Base-by-base conservation (phyloP, 2,888 invertebrate species). In the Leptothorax acervorum region DNA sequence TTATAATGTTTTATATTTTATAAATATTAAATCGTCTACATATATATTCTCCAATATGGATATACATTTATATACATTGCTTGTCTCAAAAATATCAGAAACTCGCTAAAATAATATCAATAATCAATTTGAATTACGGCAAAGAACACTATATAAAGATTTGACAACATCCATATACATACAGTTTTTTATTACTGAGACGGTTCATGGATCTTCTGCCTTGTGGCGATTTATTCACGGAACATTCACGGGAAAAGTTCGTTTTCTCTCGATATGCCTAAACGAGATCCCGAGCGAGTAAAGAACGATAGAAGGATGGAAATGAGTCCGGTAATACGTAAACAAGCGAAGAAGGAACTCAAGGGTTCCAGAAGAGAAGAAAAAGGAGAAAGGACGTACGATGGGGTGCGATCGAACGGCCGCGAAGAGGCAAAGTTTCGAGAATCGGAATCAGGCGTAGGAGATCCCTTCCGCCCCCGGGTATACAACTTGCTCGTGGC, bases 261-360 rank as follows among this genome's bases (percentile, higher is more conserved):
- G 76, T 83, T 87, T 82, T 73, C 76, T 85, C 74, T 31, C 31
- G 63, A 73, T 75, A 73, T 76, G 39, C 35, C 78, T 85, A 82
- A 88, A 88, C 85, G 85, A 91, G 92, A 90, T 92, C 90, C 84
- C 85, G 86, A 86, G 82, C 81, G 74, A 86, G 87, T 82, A 85
- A 83, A 87, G 86, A 89, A 90, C 90, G 91, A 92, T 92, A 92
- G 92, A 91, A 90, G 92, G 87, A 93, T 93, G 93, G 91, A 93
- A 92, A 93, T 93, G 92, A 93, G 92, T 89, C 87, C 86, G 90
- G 92, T 93, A 93, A 93, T 93, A 92, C 91, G 92, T 92, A 93
- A 93, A 93, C 92, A 93, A 92, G 92, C 89, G 90, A 89, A 90
- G 90, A 86, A 90, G 89, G 82, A 85, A 87, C 74, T 84, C 75